Evolutionary conservation across 1,140 invertebrate species (phyloP).

Genomic region (Lycorma delicatula): DNA sequence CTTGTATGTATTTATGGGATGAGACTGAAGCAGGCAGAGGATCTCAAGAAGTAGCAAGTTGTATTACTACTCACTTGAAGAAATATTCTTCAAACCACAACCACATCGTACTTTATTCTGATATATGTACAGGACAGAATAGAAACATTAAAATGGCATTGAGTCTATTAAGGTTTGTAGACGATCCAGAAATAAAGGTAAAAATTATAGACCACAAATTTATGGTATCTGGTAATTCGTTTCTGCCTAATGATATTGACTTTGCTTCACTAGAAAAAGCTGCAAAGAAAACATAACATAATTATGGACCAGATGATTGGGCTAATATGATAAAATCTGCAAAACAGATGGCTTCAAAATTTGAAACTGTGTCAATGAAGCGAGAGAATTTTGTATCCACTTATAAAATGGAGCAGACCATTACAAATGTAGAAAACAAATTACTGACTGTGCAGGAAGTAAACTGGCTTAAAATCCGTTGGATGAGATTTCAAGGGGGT

Average conservation of each 20-base stretch:
- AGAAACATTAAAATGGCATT: constrained; percentile 31
- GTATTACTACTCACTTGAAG: constrained; percentile 7
- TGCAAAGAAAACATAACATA: constrained; percentile 19
- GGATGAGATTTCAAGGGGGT: constrained; percentile 26
- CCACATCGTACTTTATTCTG: constrained; percentile 24
- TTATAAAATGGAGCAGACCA: not conserved
- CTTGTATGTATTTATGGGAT: constrained; percentile 26
- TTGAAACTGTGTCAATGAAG: no score
- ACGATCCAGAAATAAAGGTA: constrained; percentile 26
- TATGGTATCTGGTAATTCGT: constrained; percentile 29
- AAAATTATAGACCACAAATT: constrained; percentile 31
- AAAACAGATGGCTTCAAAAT: no score
- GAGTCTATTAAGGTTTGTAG: constrained; percentile 29
- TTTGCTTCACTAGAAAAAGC: constrained; percentile 23
- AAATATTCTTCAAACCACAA: not conserved
- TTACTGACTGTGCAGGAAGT: no score
- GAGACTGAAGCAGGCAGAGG: constrained; percentile 6
- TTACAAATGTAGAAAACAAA: no score
- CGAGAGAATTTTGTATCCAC: constrained; percentile 13
- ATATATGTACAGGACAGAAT: constrained; percentile 32
- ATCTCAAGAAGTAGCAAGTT: constrained; percentile 12
- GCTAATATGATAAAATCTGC: constrained; percentile 12
- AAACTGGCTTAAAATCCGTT: constrained; percentile 22
- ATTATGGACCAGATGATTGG: constrained; percentile 8
- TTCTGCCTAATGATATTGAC: constrained; percentile 27